Conservation (phyloP, 2,888 invertebrate genomes). For the Lottia scabra region DNA sequence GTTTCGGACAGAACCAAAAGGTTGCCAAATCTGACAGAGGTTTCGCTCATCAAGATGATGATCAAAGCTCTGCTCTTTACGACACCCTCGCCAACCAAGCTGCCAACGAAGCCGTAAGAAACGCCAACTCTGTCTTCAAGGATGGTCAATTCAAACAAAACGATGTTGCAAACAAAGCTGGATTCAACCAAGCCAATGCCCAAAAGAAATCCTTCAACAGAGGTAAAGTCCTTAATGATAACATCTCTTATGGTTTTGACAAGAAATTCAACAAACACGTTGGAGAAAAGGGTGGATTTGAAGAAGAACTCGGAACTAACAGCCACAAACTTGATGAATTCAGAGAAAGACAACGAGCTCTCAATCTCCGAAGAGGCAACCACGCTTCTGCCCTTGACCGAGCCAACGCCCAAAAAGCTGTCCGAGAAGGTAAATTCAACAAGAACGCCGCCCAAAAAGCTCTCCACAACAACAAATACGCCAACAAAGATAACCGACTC, state of each 20-base stretch:
- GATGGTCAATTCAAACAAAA: conserved; percentile 15
- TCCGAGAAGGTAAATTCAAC: conserved; percentile 27
- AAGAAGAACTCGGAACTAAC: conserved; percentile 28
- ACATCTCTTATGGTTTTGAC: conserved; percentile 27
- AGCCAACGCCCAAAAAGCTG: conserved; percentile 25
- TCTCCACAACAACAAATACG: conserved; percentile 26
- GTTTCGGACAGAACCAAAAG: background rate
- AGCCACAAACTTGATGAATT: conserved; percentile 24
- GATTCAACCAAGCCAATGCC: conserved; percentile 28
- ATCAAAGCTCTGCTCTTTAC: conserved; percentile 12
- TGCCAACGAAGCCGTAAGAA: conserved; percentile 18
- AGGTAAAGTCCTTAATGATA: conserved; percentile 26
- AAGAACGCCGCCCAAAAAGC: conserved; percentile 29
- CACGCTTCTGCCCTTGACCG: conserved; percentile 22
- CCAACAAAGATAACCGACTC: conserved; percentile 23
- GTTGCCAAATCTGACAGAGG: background rate
- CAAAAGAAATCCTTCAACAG: conserved; percentile 28
- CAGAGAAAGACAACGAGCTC: conserved; percentile 27
- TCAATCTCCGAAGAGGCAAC: conserved; percentile 22
- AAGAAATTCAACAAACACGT: conserved; percentile 29
- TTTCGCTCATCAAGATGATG: conserved; percentile 13
- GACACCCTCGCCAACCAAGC: conserved; percentile 9
- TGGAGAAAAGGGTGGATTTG: conserved; percentile 24
- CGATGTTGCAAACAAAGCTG: conserved; percentile 21
- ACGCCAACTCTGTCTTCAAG: background rate